These are phyloP conservation scores for Porites cylindrica DNA, from an alignment of 92 coral and sea anemone genomes.

Conservation along the genomic window DNA sequence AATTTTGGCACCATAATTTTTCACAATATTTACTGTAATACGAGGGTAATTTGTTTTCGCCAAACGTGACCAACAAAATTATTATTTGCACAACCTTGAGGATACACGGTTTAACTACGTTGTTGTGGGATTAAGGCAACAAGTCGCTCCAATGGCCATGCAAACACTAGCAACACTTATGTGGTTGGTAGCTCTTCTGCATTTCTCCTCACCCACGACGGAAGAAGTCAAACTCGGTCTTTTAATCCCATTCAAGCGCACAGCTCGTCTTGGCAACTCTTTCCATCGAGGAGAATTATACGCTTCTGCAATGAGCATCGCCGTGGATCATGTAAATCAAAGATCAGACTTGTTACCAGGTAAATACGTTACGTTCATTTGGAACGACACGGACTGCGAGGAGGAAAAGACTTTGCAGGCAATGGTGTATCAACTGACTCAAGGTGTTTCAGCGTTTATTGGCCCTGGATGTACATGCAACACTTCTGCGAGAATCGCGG, in stretches of 20 bases:
- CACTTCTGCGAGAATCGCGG: constrained; percentile 89
- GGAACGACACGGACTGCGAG: constrained; percentile 94
- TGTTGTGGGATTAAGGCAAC: constrained; percentile 19
- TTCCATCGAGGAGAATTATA: constrained; percentile 84
- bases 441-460: constrained; percentile 87
- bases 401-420: constrained; percentile 82
- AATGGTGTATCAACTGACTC: constrained; percentile 79
- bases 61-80: not conserved
- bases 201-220: constrained; percentile 21
- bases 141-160: constrained; percentile 16
- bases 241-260: constrained; percentile 82
- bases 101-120: not conserved
- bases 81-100: not conserved
- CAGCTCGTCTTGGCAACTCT: constrained; percentile 73
- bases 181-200: not conserved
- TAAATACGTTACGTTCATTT: constrained; percentile 79
- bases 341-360: constrained; percentile 82
- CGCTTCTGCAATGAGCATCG: constrained; percentile 92
- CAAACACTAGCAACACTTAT: not conserved
- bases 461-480: constrained; percentile 95
- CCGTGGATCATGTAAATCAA: constrained; percentile 85
- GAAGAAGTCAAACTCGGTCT: constrained; percentile 85
- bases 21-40: not conserved
- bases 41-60: not conserved
- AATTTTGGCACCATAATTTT: not conserved